Evolutionary conservation across 1,140 invertebrate species (phyloP).

Genomic region (Fopius arisanus): DNA sequence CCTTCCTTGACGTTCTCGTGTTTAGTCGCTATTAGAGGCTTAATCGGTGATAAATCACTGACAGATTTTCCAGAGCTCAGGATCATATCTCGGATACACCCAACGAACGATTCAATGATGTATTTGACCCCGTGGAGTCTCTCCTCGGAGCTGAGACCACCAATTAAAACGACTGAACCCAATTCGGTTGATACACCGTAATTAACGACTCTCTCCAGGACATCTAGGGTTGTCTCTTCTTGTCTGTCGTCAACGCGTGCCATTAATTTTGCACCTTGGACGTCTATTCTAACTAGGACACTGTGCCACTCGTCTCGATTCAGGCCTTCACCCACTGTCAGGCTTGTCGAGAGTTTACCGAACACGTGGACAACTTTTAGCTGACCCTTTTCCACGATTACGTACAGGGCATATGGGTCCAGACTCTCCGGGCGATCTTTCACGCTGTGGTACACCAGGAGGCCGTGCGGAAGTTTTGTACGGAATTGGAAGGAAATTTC

Average conservation of each 20-base stretch:
- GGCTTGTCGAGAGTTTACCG: constrained; percentile 82
- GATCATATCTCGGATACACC: constrained; percentile 87
- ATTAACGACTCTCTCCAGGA: constrained; percentile 80
- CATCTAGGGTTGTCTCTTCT: constrained; percentile 80
- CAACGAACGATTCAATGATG: constrained; percentile 90
- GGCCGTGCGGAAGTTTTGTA: constrained; percentile 83
- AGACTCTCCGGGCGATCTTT: constrained; percentile 79
- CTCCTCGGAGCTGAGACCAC: constrained; percentile 86
- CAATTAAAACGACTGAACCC: constrained; percentile 86
- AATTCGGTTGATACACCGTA: constrained; percentile 85
- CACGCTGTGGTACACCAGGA: constrained; percentile 88
- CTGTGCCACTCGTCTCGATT: constrained; percentile 91
- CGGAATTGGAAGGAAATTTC: constrained; percentile 89
- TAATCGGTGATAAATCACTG: constrained; percentile 79
- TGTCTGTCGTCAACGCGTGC: constrained; percentile 84
- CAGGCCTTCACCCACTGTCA: constrained; percentile 86
- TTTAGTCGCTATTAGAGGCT: constrained; percentile 82
- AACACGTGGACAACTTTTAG: constrained; percentile 90
- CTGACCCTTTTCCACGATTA: constrained; percentile 88
- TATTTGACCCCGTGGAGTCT: constrained; percentile 87
- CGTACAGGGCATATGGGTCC: constrained; percentile 85
- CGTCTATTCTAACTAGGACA: constrained; percentile 84
- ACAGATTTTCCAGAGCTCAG: constrained; percentile 84
- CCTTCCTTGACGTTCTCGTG: constrained; percentile 88
- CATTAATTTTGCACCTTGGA: constrained; percentile 79